phyloP scores from a whole-genome alignment of 2,888 invertebrate genomes.

The Conomelus anceps region DNA sequence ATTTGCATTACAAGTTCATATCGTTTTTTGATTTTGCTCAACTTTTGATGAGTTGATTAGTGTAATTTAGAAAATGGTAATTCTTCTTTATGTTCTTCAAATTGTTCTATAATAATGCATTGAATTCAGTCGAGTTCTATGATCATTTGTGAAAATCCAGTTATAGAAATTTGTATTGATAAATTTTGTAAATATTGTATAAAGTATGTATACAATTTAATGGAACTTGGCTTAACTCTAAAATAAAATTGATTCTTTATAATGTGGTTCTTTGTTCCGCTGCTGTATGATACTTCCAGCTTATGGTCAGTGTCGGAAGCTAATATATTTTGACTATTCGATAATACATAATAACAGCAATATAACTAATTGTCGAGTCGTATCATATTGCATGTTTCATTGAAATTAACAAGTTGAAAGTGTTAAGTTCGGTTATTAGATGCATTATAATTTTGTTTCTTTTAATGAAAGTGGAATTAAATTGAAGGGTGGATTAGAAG shows the following conservation, averaged over 20 bases:
- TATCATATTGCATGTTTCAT: neutral
- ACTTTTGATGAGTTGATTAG: too few relatives aligned
- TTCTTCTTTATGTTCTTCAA: too few relatives aligned
- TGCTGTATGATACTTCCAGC: slow-evolving; percentile 11
- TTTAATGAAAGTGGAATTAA: neutral
- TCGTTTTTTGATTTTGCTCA: too few relatives aligned
- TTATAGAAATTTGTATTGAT: neutral
- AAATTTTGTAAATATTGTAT: neutral
- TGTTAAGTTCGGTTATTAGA: neutral
- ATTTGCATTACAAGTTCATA: too few relatives aligned
- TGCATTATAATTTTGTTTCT: neutral
- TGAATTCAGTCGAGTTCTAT: too few relatives aligned
- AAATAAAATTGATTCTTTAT: neutral
- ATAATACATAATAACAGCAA: neutral
- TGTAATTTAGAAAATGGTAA: too few relatives aligned
- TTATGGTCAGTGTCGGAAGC: slow-evolving; percentile 9
- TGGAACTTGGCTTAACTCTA: neutral
- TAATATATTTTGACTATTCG: neutral
- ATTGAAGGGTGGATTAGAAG: neutral
- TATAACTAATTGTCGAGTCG: neutral
- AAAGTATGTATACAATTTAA: too few relatives aligned
- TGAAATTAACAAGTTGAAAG: neutral
- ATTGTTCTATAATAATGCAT: too few relatives aligned
- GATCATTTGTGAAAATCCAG: neutral
- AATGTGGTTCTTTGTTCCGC: slow-evolving; percentile 3